Base-by-base conservation (phyloP, 1,140 invertebrate genomes). In the Ceratitis capitata region DNA sequence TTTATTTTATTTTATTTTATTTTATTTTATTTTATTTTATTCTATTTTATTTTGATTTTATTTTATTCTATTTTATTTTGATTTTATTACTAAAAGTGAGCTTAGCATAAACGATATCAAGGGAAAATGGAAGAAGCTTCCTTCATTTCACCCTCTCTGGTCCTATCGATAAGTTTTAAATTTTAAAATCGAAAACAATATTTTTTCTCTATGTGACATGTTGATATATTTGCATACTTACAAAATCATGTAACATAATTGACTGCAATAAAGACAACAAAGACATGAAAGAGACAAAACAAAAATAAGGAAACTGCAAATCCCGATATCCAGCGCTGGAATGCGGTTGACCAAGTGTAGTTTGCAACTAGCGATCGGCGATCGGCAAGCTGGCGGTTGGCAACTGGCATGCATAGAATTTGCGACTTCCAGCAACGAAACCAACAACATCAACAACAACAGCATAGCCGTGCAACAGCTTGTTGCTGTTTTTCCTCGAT, bases 341-440 rank as follows among this genome's bases (percentile, higher is more conserved):
- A 78, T 78, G 69, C 19, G 69, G 69, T 45, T 78, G 69, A 42
- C 69, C 39, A 78, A 78, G 39, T 47, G 69, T 39, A 78, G 45
- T 78, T 78, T 78, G 42, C 69, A 78, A 78, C 69, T 45, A 39
- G 14, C 16, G 69, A 74, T 19, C 23, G 69, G 69, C n/a, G 69
- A 56, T n/a, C n/a, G 19, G 12, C 3, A 19, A 56, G 3, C 61
- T 69, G 16, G 32, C 16, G 23, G 10, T 4, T 39, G 32, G 3
- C 64, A 42, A 42, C 39, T 78, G 39, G 39, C 69, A 78, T 78
- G 39, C 69, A 78, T 45, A 78, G 39, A 78, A 78, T 78, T 45
- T 78, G 69, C 69, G 12, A 45, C n/a, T 23, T 6, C 39, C 16
- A 78, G 39, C 39, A 14, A 69, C 64, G 42, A 64, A 29, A 12